Evolutionary conservation across 2,888 invertebrate species (phyloP).

Genomic region (Harmothoe impar): DNA sequence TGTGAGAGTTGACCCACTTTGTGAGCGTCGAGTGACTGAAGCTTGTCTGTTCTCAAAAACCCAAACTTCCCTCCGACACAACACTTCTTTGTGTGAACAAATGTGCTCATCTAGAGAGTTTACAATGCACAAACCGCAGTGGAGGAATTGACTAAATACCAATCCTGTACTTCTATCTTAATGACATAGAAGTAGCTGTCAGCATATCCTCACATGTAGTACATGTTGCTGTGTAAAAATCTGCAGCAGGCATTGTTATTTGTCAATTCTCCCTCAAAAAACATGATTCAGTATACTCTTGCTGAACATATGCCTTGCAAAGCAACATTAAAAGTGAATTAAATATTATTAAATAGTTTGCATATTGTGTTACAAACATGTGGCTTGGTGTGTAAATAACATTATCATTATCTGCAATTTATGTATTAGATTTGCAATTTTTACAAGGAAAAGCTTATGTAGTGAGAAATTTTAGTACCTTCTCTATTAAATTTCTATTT

Average conservation of each 20-base stretch:
- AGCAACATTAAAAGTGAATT: no score
- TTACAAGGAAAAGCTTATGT: no score
- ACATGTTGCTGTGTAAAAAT: not conserved
- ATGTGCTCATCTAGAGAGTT: not conserved
- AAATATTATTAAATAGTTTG: no score
- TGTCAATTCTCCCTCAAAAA: not conserved
- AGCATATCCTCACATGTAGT: not conserved
- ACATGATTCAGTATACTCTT: no score
- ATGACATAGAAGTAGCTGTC: not conserved
- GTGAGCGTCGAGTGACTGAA: not conserved
- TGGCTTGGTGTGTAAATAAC: no score
- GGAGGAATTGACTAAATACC: constrained; percentile 8
- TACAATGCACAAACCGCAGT: not conserved
- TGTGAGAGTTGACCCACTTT: not conserved
- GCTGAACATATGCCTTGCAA: no score
- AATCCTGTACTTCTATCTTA: not conserved
- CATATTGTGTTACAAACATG: no score
- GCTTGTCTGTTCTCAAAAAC: not conserved
- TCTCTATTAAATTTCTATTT: no score
- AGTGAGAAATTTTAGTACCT: no score
- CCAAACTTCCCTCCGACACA: not conserved
- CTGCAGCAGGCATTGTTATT: not conserved
- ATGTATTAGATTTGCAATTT: no score
- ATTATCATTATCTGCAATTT: no score
- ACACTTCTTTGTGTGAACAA: not conserved